Evolutionary conservation across 2,888 invertebrate genomes (phyloP).

Genomic region (Eupithecia dodoneata): DNA sequence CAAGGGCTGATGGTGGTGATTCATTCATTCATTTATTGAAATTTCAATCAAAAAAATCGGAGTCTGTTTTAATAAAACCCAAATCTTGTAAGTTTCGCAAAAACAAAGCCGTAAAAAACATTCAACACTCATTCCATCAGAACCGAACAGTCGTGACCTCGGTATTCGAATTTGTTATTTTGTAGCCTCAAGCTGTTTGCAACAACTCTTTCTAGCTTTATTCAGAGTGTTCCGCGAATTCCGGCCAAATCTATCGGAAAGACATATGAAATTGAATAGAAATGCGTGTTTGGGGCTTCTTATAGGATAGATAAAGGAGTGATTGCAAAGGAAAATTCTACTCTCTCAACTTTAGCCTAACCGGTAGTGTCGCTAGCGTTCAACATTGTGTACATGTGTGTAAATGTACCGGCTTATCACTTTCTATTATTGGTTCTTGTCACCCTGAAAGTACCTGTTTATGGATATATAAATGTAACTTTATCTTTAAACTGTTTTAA

Average conservation of each 20-base stretch:
- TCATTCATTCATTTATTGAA: background rate
- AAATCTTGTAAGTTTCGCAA: slow-evolving; percentile 39
- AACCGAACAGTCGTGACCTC: slow-evolving; percentile 10
- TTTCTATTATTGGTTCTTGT: too few relatives aligned
- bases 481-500: too few relatives aligned
- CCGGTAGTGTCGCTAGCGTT: background rate
- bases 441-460: too few relatives aligned
- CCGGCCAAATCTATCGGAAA: slow-evolving; percentile 8
- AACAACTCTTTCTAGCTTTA: slow-evolving; percentile 10
- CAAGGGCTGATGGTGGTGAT: too few relatives aligned
- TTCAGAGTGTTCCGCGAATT: slow-evolving; percentile 2
- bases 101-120: slow-evolving; percentile 11
- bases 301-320: background rate
- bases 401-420: too few relatives aligned
- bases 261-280: slow-evolving; percentile 5
- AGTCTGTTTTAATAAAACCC: background rate
- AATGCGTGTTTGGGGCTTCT: background rate
- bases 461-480: too few relatives aligned
- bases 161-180: slow-evolving; percentile 15
- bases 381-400: background rate
- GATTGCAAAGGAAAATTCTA: background rate
- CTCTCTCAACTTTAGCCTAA: background rate
- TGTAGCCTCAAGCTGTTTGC: slow-evolving; percentile 16
- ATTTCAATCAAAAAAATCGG: background rate
- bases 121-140: background rate